A percentile compares a stretch with the other conserved stretches of the same genome.
Evolutionary conservation across 2,113 vertebrate genomes (phyloP).

Genomic region (Nyctereutes procyonoides): DNA sequence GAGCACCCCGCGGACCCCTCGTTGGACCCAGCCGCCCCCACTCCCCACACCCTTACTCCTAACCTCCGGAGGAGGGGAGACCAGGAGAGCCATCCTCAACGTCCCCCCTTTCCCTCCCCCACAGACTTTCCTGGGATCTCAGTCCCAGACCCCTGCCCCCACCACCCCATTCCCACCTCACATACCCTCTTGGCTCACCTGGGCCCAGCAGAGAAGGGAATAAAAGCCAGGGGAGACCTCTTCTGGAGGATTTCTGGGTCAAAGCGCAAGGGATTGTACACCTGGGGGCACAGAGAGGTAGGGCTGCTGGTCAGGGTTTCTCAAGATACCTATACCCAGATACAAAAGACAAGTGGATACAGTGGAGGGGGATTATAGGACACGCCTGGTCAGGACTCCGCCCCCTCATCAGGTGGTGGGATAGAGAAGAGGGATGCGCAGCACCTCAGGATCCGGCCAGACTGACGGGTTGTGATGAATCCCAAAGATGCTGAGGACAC

Average conservation of each 20-base stretch:
- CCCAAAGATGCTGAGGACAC: slow-evolving; percentile 92
- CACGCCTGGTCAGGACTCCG: neutral
- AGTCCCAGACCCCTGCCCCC: neutral
- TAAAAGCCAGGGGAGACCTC: slow-evolving; percentile 47
- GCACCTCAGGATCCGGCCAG: slow-evolving; percentile 92
- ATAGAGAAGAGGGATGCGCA: neutral
- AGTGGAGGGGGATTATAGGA: neutral
- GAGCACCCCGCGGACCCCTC: rapidly evolving
- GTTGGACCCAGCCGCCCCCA: neutral
- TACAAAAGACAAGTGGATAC: neutral
- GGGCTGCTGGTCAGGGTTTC: neutral
- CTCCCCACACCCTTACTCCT: neutral
- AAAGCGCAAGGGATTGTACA: slow-evolving; percentile 91
- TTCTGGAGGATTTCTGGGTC: slow-evolving; percentile 78
- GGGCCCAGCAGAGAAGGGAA: slow-evolving; percentile 93
- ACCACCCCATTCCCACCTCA: neutral
- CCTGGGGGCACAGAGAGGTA: slow-evolving; percentile 79
- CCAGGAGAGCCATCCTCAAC: neutral
- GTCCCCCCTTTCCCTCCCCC: neutral
- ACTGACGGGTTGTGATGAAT: slow-evolving; percentile 93
- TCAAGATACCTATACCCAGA: neutral
- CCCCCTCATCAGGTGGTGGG: neutral
- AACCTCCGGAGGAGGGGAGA: neutral
- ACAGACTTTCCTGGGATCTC: neutral
- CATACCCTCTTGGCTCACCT: slow-evolving; percentile 82